These are phyloP conservation scores for Aporophyla lueneburgensis DNA, from an alignment of 2,888 invertebrate genomes.

Conservation along the genomic window DNA sequence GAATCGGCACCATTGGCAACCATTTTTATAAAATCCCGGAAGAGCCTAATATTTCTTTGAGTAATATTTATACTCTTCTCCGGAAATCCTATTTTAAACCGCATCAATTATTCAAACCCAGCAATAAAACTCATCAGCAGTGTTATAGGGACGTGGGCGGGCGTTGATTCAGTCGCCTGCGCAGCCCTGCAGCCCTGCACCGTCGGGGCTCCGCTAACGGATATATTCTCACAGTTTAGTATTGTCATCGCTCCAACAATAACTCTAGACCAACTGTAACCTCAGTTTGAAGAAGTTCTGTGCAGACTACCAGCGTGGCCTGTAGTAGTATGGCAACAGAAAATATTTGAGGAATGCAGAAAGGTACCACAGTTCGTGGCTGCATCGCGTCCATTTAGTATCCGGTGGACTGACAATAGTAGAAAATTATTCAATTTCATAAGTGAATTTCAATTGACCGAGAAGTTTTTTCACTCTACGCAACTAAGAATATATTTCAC, in stretches of 20 bases:
- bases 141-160: conserved; percentile 59
- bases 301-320: neutral
- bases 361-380: neutral
- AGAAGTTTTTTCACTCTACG: neutral
- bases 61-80: conserved; percentile 29
- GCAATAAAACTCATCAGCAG: conserved; percentile 63
- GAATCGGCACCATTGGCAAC: too few species aligned
- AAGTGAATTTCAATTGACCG: conserved; percentile 8
- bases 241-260: conserved; percentile 38
- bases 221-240: conserved; percentile 51
- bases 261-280: conserved; percentile 11
- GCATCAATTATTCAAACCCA: conserved; percentile 63
- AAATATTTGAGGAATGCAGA: neutral
- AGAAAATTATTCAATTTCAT: conserved; percentile 14
- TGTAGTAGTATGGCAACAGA: neutral
- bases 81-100: conserved; percentile 57
- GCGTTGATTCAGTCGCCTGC: conserved; percentile 40
- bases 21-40: conserved; percentile 1
- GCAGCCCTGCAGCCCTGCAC: neutral
- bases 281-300: conserved; percentile 6
- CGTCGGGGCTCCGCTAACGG: conserved; percentile 17
- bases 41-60: conserved; percentile 6
- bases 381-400: neutral
- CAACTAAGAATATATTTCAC: conserved; percentile 14
- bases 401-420: conserved; percentile 8